phyloP scores from a whole-genome alignment of 2,888 invertebrate species.

The Drosophila emarginata region DNA sequence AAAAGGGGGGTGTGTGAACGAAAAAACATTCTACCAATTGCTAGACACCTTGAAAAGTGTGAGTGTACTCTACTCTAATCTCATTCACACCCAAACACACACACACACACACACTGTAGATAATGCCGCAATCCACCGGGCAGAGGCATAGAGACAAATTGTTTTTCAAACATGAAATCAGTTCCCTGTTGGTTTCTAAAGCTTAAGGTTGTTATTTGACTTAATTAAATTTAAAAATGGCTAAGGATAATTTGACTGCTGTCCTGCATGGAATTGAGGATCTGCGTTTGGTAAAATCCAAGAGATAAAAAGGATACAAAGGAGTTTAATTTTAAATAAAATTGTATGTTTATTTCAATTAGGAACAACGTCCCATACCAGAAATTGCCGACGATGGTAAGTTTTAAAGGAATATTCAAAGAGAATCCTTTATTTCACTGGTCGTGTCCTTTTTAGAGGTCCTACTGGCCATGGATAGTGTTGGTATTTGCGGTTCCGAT shows the following conservation, averaged over 20 bases:
- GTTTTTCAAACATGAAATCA: constrained; percentile 23
- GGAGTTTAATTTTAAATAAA: background rate
- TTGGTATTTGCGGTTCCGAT: constrained; percentile 99
- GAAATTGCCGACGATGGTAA: constrained; percentile 87
- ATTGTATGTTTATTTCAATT: constrained; percentile 27
- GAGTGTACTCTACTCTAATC: constrained; percentile 1
- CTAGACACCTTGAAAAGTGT: background rate
- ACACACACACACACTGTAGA: background rate
- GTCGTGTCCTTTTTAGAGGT: constrained; percentile 66
- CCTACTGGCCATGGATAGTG: constrained; percentile 92
- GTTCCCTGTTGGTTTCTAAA: constrained; percentile 27
- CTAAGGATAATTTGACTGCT: constrained; percentile 89
- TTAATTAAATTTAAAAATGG: constrained; percentile 53
- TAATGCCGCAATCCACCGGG: background rate
- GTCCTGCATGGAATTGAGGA: constrained; percentile 89
- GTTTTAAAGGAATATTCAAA: background rate
- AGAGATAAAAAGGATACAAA: background rate
- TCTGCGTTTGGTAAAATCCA: constrained; percentile 85
- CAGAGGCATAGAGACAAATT: background rate
- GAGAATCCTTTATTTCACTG: background rate
- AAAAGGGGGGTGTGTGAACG: constrained; percentile 14
- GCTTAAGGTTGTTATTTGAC: constrained; percentile 10
- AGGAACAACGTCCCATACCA: constrained; percentile 93
- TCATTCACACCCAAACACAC: background rate
- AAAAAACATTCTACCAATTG: background rate